Evolutionary conservation across 2,888 invertebrate genomes (phyloP), one percentile per base, ranked within the genome.

Genomic region (Netelia virgata): DNA sequence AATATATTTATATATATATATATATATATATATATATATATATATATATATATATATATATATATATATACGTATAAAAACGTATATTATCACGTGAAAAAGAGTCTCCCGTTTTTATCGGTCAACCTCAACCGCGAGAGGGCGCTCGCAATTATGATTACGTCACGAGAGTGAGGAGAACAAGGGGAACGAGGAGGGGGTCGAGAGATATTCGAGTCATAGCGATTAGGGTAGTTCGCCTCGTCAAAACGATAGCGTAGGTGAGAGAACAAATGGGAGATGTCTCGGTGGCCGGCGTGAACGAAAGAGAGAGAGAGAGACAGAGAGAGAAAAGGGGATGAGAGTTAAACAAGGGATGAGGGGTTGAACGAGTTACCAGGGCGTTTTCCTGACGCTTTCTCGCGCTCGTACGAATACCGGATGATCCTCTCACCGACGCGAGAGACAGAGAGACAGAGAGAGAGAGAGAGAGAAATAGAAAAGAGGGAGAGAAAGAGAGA

Each of bases 141-240:
- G 75, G 84, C 85, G 85, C 84, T 86, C 89, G 91, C 90, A 92
- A 92, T 92, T 92, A 92, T 90, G 92, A 92, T 92, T 91, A 91
- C 90, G 91, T 90, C 90, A 88, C 77, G 79, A 85, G 86, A 83
- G 23, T 23, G 23, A 23, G 3, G 23, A 23, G 23, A 23, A 23
- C 23, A 23, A 23, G 2, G 23, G 23, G 23, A 0, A 23, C 23
- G 23, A 23, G 23, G 61, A 3, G 59, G 50, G 57, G 14, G 72
- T 5, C 41, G 55, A 10, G 23, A 23, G 23, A 23, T 23, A 75
- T 68, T n/a, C 28, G 28, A 82, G 78, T 47, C 69, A 8, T 50
- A 83, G 80, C 89, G 90, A 90, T 90, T 90, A 90, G 90, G 89
- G 88, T 86, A 86, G 89, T 90, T 90, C 83, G 87, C 87, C 89